Evolutionary conservation across 2,888 invertebrate species (phyloP).

Genomic region (Pemphredon lugubris): DNA sequence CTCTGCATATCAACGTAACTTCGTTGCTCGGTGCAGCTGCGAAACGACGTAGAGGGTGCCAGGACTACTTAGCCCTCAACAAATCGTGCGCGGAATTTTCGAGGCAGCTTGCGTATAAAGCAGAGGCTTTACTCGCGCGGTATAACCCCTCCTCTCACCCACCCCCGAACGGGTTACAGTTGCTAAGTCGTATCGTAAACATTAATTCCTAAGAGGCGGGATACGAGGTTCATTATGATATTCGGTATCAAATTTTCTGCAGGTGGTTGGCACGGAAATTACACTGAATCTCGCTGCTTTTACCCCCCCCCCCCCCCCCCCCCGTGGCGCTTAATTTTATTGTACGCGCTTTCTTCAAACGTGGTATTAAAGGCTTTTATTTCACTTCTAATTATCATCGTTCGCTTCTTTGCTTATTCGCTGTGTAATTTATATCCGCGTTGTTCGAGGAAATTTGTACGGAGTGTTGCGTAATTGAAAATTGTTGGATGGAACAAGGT

Average conservation of each 20-base stretch:
- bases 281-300: constrained; percentile 24
- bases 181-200: constrained; percentile 54
- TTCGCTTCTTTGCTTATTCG: no score
- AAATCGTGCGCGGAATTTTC: constrained; percentile 59
- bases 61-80: constrained; percentile 20
- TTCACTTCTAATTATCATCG: no score
- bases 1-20: constrained; percentile 37
- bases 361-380: no score
- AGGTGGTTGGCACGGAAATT: constrained; percentile 44
- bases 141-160: no score
- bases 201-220: constrained; percentile 51
- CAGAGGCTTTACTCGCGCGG: constrained; percentile 23
- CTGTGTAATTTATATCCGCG: no score
- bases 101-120: constrained; percentile 39
- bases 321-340: no score
- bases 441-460: no score
- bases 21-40: constrained; percentile 8
- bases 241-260: constrained; percentile 53
- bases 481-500: no score
- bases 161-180: constrained; percentile 22
- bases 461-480: no score
- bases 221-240: constrained; percentile 46
- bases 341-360: no score
- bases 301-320: no score
- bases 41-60: constrained; percentile 9